Percentiles rank a stretch among this genome's conserved stretches.
Conservation (phyloP, 2,888 invertebrate genomes). For the Spodoptera littoralis region DNA sequence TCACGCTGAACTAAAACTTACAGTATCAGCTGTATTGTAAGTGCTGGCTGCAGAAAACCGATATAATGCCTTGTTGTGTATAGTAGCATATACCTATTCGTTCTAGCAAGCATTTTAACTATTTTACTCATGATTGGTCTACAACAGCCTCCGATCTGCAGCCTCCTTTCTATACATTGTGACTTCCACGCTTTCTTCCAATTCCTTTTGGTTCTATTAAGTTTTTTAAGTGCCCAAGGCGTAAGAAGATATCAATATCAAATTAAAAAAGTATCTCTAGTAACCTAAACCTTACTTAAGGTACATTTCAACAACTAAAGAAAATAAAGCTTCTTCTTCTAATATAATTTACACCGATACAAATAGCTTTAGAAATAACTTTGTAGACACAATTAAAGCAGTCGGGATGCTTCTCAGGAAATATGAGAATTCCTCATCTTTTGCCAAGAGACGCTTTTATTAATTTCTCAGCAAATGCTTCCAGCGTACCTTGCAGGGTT, state of each 20-base stretch:
- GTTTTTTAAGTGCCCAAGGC: too few species aligned
- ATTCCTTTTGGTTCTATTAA: too few species aligned
- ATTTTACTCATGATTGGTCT: too few species aligned
- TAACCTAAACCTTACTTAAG: too few species aligned
- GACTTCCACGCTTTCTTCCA: too few species aligned
- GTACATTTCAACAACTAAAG: neutral
- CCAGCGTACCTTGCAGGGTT: slow-evolving; percentile 1
- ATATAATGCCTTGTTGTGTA: too few species aligned
- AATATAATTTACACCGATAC: slow-evolving; percentile 3
- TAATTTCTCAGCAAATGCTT: slow-evolving; percentile 27
- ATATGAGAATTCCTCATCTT: slow-evolving; percentile 16
- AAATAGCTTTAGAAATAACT: slow-evolving; percentile 3
- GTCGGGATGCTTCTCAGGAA: slow-evolving; percentile 11
- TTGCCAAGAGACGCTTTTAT: slow-evolving; percentile 5
- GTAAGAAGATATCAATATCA: too few species aligned
- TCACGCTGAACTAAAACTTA: neutral
- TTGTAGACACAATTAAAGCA: slow-evolving; percentile 5
- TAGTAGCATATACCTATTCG: too few species aligned
- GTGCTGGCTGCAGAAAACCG: neutral
- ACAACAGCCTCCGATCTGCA: too few species aligned
- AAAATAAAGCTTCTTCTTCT: neutral
- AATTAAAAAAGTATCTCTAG: too few species aligned
- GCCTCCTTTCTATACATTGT: too few species aligned
- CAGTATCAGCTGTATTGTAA: neutral
- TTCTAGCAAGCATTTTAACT: too few species aligned